phyloP scores from a whole-genome alignment of 2,797 vertebrate genomes.

The Xenentodon cancila region DNA sequence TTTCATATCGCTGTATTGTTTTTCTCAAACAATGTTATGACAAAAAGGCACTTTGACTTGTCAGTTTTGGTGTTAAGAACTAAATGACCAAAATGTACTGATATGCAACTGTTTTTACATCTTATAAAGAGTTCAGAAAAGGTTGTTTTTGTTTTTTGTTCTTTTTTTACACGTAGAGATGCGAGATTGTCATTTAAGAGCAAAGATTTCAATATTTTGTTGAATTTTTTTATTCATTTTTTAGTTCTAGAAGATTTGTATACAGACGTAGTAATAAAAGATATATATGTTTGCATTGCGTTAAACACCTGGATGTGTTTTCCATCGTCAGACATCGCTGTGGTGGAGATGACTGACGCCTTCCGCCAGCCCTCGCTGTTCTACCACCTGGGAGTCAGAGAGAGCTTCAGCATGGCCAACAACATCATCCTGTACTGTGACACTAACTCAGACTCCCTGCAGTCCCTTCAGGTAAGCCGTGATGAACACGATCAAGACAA shows the following conservation, averaged over 20 bases:
- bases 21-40: no score
- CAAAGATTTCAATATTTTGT: no score
- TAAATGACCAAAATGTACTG: neutral
- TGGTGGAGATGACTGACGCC: conserved; percentile 97
- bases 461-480: conserved; percentile 91
- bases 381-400: conserved; percentile 96
- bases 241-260: no score
- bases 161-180: no score
- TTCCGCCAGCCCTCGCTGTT: conserved; percentile 97
- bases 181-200: no score
- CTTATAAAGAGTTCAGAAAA: neutral
- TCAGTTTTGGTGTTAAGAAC: neutral
- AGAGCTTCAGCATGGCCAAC: conserved; percentile 99
- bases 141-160: no score
- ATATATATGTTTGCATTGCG: neutral
- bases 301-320: conserved; percentile 7
- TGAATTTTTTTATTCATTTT: no score
- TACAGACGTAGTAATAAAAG: neutral
- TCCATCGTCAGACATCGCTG: conserved; percentile 89
- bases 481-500: neutral
- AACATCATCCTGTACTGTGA: conserved; percentile 99
- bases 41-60: no score
- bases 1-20: no score
- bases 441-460: conserved; percentile 91
- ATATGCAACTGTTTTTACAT: neutral